Evolutionary conservation across 2,113 vertebrate species (phyloP).

Genomic region (Stegastes partitus): DNA sequence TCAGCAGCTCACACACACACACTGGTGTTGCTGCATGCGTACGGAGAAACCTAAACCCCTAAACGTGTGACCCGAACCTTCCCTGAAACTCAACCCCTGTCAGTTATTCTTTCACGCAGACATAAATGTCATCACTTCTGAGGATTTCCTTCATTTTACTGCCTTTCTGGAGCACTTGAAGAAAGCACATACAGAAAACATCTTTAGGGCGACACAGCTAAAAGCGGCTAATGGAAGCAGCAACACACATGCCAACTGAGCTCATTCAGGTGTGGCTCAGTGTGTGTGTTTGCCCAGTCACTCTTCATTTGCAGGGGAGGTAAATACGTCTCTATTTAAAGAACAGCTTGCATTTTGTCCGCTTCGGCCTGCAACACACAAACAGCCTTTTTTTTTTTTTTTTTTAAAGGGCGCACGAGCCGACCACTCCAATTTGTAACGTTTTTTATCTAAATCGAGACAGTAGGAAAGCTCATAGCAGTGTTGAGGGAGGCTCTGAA

Average conservation of each 20-base stretch:
- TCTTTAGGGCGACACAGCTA: conserved; percentile 58
- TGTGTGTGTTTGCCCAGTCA: conserved; percentile 74
- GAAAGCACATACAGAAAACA: conserved; percentile 51
- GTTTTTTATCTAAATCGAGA: conserved; percentile 56
- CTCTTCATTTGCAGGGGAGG: conserved; percentile 78
- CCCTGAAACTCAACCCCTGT: conserved; percentile 48
- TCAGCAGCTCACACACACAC: not conserved
- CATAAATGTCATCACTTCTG: conserved; percentile 5
- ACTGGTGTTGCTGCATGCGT: conserved; percentile 18
- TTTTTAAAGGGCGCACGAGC: no score
- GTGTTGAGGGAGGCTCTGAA: conserved; percentile 47
- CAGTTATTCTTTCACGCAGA: not conserved
- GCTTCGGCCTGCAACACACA: conserved; percentile 40
- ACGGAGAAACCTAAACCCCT: not conserved
- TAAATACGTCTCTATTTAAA: conserved; percentile 78
- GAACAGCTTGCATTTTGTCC: conserved; percentile 74
- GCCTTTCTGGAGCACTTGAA: conserved; percentile 10
- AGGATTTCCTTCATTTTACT: conserved; percentile 16
- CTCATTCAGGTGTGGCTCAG: conserved; percentile 78
- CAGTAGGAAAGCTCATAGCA: conserved; percentile 48
- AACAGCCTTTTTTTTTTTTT: conserved; percentile 46
- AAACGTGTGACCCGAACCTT: conserved; percentile 23
- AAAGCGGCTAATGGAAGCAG: conserved; percentile 43
- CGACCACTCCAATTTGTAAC: conserved; percentile 47
- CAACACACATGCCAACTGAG: conserved; percentile 68